Percentiles rank a stretch among this genome's conserved stretches.
Evolutionary conservation across 2,888 invertebrate species (phyloP).

Genomic region (Fissipunctia ypsillon): DNA sequence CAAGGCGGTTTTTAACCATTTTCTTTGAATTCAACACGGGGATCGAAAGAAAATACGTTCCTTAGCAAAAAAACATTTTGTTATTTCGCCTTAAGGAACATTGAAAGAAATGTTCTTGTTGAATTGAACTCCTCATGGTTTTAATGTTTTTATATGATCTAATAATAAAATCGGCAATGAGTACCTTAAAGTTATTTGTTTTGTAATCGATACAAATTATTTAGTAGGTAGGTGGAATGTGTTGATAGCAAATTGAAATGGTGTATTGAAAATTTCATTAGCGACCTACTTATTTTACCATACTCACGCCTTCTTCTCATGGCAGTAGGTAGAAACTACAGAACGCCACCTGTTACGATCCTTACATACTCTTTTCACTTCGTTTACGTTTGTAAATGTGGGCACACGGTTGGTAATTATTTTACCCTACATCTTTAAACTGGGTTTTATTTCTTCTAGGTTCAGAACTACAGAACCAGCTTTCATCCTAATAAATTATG

Average conservation of each 20-base stretch:
- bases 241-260: background rate
- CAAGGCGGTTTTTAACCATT: constrained; percentile 33
- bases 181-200: background rate
- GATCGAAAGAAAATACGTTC: constrained; percentile 13
- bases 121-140: background rate
- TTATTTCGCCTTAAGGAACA: background rate
- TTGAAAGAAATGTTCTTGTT: background rate
- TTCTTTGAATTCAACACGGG: constrained; percentile 26
- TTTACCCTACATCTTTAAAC: background rate
- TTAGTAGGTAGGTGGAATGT: background rate
- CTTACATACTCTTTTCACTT: background rate
- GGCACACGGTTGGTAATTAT: background rate
- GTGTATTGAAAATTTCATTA: background rate
- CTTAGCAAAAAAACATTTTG: background rate
- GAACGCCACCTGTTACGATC: background rate
- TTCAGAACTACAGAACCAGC: background rate
- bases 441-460: background rate
- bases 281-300: background rate
- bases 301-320: background rate
- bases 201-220: too few relatives aligned
- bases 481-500: background rate
- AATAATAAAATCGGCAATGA: background rate
- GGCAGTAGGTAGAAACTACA: background rate
- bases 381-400: background rate
- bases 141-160: background rate